Conservation (phyloP, 2,797 vertebrate species). For the Leptatherina wallacei region DNA sequence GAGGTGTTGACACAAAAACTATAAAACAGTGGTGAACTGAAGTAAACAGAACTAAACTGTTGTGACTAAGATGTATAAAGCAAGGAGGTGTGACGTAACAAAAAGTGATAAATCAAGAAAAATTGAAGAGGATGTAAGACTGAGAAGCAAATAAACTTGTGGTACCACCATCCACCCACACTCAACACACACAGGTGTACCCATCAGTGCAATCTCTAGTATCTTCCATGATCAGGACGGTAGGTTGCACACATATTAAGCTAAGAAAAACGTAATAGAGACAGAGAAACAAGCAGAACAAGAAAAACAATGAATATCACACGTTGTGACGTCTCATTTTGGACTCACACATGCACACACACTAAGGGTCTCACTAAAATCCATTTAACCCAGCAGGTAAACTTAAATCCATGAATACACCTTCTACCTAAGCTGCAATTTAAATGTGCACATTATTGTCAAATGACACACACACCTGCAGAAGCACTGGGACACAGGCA, state of each 20-base stretch:
- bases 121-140: conserved; percentile 11
- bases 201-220: conserved; percentile 13
- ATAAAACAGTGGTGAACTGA: background rate
- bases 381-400: conserved; percentile 10
- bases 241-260: conserved; percentile 11
- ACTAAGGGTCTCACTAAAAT: conserved; percentile 5
- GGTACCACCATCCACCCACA: conserved; percentile 21
- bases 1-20: background rate
- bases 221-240: conserved; percentile 41
- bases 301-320: background rate
- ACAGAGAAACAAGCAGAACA: conserved; percentile 11
- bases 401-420: conserved; percentile 9
- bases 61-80: background rate
- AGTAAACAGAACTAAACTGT: background rate
- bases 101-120: background rate
- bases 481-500: conserved; percentile 25
- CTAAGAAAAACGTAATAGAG: conserved; percentile 28
- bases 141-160: conserved; percentile 35
- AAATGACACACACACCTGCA: conserved; percentile 12
- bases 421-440: conserved; percentile 18
- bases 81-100: background rate
- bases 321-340: conserved; percentile 1
- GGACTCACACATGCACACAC: conserved; percentile 4
- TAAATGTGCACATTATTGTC: conserved; percentile 11
- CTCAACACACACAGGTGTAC: conserved; percentile 30